Conservation (phyloP, 2,888 invertebrate species). For the Drosophila demipolita region DNA sequence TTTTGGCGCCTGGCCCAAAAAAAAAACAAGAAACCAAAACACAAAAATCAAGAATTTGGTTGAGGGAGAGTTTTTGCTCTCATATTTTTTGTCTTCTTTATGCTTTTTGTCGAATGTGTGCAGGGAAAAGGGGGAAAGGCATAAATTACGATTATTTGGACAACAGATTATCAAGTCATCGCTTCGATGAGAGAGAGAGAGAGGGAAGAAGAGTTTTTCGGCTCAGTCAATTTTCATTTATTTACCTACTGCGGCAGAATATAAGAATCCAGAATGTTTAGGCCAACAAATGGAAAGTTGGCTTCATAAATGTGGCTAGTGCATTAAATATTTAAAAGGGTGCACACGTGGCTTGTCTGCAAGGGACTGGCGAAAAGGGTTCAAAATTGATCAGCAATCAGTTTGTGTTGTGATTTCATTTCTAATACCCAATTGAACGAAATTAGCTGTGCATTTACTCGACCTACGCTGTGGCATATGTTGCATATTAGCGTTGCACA, state of each 20-base stretch:
- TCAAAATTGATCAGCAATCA: conserved; percentile 28
- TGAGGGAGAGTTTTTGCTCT: conserved; percentile 16
- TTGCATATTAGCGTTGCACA: conserved; percentile 11
- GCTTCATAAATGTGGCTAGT: conserved; percentile 42
- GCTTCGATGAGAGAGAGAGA: conserved; percentile 32
- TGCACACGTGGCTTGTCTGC: conserved; percentile 61
- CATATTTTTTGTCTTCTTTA: conserved; percentile 23
- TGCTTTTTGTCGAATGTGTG: not conserved
- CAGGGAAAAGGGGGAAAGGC: conserved; percentile 47
- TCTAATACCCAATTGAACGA: conserved; percentile 1
- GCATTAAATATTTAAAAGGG: conserved; percentile 60
- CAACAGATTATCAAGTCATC: conserved; percentile 67
- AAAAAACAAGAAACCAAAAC: not conserved
- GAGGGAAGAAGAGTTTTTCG: not conserved
- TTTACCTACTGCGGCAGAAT: conserved; percentile 26
- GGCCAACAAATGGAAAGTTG: conserved; percentile 19
- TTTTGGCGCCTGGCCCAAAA: conserved; percentile 58
- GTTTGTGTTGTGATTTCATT: conserved; percentile 52
- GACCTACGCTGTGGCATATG: conserved; percentile 5
- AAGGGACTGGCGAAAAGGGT: conserved; percentile 42
- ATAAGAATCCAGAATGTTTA: not conserved
- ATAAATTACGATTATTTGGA: conserved; percentile 77
- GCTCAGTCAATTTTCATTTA: conserved; percentile 37
- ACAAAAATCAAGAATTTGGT: not conserved
- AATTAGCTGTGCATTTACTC: conserved; percentile 18